These are phyloP conservation scores for Ophraella communa DNA, from an alignment of 2,888 invertebrate genomes.

Conservation along the genomic window DNA sequence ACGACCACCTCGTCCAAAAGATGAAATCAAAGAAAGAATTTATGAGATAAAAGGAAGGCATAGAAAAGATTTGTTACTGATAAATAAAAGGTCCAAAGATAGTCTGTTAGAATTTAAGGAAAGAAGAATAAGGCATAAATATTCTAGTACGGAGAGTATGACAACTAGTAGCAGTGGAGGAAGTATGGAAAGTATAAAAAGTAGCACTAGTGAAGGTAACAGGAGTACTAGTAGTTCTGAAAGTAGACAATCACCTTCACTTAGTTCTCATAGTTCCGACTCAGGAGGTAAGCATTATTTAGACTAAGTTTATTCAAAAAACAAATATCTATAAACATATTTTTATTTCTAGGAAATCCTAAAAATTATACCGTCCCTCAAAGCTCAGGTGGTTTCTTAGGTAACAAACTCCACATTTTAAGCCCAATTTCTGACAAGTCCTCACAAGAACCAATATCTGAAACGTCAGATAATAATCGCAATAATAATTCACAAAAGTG, in stretches of 20 bases:
- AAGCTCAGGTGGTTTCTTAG: conserved; percentile 61
- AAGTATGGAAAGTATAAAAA: conserved; percentile 86
- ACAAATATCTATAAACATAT: neutral
- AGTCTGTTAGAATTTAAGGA: conserved; percentile 66
- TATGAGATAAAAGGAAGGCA: conserved; percentile 75
- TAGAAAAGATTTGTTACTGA: conserved; percentile 57
- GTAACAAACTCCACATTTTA: conserved; percentile 79
- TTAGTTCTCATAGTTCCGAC: conserved; percentile 87
- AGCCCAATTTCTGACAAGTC: conserved; percentile 92
- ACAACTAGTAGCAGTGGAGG: conserved; percentile 87
- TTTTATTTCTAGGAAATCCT: conserved; percentile 29
- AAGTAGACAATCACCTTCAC: conserved; percentile 81
- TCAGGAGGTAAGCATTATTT: conserved; percentile 67
- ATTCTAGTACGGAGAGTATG: conserved; percentile 86
- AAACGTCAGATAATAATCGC: conserved; percentile 81
- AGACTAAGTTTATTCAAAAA: neutral
- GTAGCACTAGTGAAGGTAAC: conserved; percentile 87
- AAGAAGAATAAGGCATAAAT: conserved; percentile 68
- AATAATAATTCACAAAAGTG: conserved; percentile 80
- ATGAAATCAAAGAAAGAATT: conserved; percentile 65
- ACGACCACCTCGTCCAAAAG: conserved; percentile 62
- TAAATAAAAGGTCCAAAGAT: conserved; percentile 52
- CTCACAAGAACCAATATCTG: conserved; percentile 84
- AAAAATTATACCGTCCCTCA: conserved; percentile 36
- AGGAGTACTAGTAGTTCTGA: conserved; percentile 86